Percentiles rank a stretch among this genome's conserved stretches.
These are phyloP conservation scores for Pandemis corylana DNA, from an alignment of 2,888 invertebrate genomes.

Conservation along the genomic window DNA sequence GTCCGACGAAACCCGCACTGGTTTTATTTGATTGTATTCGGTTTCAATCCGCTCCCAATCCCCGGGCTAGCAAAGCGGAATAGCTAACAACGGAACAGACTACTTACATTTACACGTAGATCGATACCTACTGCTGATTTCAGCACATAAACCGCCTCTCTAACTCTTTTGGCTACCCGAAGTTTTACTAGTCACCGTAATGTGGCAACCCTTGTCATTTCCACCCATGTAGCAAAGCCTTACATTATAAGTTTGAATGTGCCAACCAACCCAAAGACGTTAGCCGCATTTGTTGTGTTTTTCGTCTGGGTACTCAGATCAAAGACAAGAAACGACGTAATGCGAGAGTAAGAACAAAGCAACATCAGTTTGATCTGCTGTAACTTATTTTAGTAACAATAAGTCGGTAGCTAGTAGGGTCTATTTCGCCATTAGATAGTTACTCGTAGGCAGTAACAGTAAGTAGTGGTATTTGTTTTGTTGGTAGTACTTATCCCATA, in stretches of 20 bases:
- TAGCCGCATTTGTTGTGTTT: slow-evolving; percentile 5
- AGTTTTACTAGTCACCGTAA: slow-evolving; percentile 10
- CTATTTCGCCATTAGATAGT: no score
- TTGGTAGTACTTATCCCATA: no score
- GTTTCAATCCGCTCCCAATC: slow-evolving; percentile 30
- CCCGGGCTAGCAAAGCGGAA: slow-evolving; percentile 13
- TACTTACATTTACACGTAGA: slow-evolving; percentile 14
- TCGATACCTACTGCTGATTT: neutral
- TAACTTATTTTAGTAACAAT: no score
- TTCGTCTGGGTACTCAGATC: neutral
- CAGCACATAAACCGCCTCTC: neutral
- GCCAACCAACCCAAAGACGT: slow-evolving; percentile 4
- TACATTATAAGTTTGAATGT: slow-evolving; percentile 3
- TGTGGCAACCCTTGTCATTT: slow-evolving; percentile 15
- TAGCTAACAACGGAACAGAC: slow-evolving; percentile 18
- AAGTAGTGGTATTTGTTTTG: no score
- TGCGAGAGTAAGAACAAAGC: no score
- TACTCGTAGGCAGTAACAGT: no score
- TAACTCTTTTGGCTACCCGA: neutral
- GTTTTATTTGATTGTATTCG: slow-evolving; percentile 39
- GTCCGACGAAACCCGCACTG: slow-evolving; percentile 25
- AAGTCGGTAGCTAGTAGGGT: no score
- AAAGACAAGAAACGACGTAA: no score
- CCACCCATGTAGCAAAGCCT: slow-evolving; percentile 14
- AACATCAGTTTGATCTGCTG: no score